A percentile compares a stretch with the other conserved stretches of the same genome.
phyloP scores from a whole-genome alignment of 2,113 vertebrate genomes.

The Mus pahari region DNA sequence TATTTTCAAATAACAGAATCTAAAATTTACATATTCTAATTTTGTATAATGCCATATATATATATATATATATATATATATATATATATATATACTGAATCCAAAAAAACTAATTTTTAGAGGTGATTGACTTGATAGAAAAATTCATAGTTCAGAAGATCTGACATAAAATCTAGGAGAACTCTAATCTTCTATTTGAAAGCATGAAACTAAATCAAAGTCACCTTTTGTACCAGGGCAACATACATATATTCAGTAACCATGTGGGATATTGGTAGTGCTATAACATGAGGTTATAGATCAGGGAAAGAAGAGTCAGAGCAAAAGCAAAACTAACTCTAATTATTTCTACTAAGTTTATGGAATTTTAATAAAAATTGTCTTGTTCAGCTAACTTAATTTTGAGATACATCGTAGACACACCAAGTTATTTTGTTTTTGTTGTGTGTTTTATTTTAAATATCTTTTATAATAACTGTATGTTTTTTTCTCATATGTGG shows the following conservation, averaged over 20 bases:
- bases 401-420: too few relatives aligned
- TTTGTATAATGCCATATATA: background rate
- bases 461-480: background rate
- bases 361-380: background rate
- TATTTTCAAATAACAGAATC: background rate
- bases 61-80: too few relatives aligned
- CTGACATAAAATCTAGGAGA: background rate
- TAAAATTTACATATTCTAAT: background rate
- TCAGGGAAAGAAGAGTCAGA: background rate
- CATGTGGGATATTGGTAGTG: background rate
- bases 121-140: background rate
- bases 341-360: background rate
- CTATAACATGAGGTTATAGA: background rate
- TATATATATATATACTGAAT: background rate
- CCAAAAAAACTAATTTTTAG: background rate
- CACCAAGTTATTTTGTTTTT: too few relatives aligned
- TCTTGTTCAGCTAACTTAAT: background rate
- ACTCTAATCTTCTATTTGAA: background rate
- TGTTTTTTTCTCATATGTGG: background rate
- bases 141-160: background rate
- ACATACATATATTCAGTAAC: background rate
- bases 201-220: background rate
- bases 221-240: background rate
- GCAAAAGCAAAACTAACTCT: background rate
- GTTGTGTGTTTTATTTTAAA: background rate